phyloP scores from a whole-genome alignment of 2,797 vertebrate species.

The Glyptemys insculpta region DNA sequence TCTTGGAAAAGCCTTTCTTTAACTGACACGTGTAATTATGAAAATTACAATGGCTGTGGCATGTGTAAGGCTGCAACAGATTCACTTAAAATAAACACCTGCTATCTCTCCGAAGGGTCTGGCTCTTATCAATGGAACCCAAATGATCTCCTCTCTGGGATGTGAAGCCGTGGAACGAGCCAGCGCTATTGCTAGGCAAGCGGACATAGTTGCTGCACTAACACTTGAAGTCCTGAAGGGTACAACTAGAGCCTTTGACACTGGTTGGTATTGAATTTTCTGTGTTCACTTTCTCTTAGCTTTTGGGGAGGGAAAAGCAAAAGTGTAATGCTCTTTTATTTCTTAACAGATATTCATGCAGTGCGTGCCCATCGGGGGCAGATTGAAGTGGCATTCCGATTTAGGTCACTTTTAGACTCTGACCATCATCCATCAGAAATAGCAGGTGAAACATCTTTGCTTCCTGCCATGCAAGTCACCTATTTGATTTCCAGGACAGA shows the following conservation, averaged over 20 bases:
- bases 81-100: not conserved
- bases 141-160: constrained; percentile 98
- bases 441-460: constrained; percentile 86
- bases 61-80: not conserved
- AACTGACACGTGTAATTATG: not conserved
- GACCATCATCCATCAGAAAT: constrained; percentile 98
- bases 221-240: constrained; percentile 97
- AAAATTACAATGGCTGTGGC: not conserved
- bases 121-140: constrained; percentile 97
- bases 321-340: not conserved
- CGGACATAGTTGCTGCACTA: constrained; percentile 96
- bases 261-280: constrained; percentile 83
- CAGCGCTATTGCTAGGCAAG: constrained; percentile 91
- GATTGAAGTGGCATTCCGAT: constrained; percentile 93
- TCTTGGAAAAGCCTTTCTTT: constrained; percentile 15
- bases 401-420: constrained; percentile 95
- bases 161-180: constrained; percentile 96
- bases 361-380: constrained; percentile 95
- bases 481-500: not conserved
- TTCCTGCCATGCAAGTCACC: not conserved
- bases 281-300: not conserved
- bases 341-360: constrained; percentile 90
- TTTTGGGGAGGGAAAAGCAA: not conserved
- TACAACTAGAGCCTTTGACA: constrained; percentile 97
- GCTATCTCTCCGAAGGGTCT: constrained; percentile 86